Evolutionary conservation across 64 coral and sea anemone species (phyloP).

Genomic region (Dendronephthya gigantea): DNA sequence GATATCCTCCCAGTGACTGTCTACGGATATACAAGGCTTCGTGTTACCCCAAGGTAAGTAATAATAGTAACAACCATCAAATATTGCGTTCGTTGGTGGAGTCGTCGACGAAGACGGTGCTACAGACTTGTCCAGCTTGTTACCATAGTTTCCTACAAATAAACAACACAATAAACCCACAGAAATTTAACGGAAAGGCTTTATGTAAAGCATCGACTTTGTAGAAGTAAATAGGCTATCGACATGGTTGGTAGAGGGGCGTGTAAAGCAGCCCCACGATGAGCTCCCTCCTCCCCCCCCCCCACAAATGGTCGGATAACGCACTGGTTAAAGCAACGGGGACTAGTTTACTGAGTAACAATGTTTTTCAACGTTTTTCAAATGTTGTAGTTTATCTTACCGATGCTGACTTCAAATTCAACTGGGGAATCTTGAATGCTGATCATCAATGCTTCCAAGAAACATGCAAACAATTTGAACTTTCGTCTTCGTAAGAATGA

Average conservation of each 20-base stretch:
- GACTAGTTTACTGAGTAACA: background rate
- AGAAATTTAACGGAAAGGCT: no score
- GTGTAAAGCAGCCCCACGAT: no score
- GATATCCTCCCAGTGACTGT: slow-evolving; percentile 99
- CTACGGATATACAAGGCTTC: slow-evolving; percentile 85
- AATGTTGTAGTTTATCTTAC: slow-evolving; percentile 24
- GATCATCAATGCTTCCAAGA: slow-evolving; percentile 85
- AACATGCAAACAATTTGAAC: slow-evolving; percentile 91
- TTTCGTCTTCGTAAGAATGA: slow-evolving; percentile 91
- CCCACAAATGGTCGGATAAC: background rate
- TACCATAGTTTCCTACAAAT: slow-evolving; percentile 83
- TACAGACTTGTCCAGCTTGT: slow-evolving; percentile 86
- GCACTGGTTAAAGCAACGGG: background rate
- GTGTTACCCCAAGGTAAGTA: slow-evolving; percentile 95
- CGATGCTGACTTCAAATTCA: slow-evolving; percentile 99
- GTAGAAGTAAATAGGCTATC: no score
- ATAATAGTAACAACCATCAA: slow-evolving; percentile 93
- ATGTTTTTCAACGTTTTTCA: background rate
- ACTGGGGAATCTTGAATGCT: slow-evolving; percentile 73
- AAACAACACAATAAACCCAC: background rate
- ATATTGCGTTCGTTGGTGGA: slow-evolving; percentile 88
- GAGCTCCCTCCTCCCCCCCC: no score
- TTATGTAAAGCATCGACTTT: no score
- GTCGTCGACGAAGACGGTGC: slow-evolving; percentile 92
- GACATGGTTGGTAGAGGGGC: no score